Evolutionary conservation across 2,888 invertebrate species (phyloP), one percentile per base, ranked within the genome.

Genomic region (Pterobdella sp.): DNA sequence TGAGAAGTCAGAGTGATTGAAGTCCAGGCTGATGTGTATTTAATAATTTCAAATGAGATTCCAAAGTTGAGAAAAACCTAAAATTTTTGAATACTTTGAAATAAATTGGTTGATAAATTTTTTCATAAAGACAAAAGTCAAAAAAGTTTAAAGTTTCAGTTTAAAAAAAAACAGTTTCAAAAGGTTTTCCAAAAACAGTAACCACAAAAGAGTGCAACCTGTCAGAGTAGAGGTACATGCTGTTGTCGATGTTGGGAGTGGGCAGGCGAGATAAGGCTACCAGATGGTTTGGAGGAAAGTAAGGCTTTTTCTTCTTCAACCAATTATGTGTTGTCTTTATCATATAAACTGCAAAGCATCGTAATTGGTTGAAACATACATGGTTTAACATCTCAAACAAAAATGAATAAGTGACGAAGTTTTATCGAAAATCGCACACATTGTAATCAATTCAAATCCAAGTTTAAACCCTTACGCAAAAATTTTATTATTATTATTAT

Each of bases 1-100:
- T 1, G 90, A 89, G 76, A 92, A 87, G 77, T 92, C 91, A 18
- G 89, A 89, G 80, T 91, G 90, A 18, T 89, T 88, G 68, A 68
- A 37, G 2, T 31, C 29, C 31, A 68, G 68, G 26, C 68, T 68
- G n/a, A 90, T 87, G n/a, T n/a, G n/a, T n/a, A n/a, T n/a, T n/a
- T n/a, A n/a, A n/a, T n/a, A n/a, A n/a, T n/a, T n/a, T n/a, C n/a
- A n/a, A n/a, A n/a, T n/a, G n/a, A n/a, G n/a, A n/a, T n/a, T n/a
- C 52, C 82, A 76, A 72, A 22, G 49, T 7, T 42, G 49, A 22
- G 49, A 83, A 67, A 4, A 14, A 32, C 26, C n/a, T 67, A 10
- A 10, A 14, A 34, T n/a, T 67, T 31, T 34, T 67, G 4, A 10
- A 22, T 10, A 10, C 34, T 64, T 22, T n/a, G 14, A 64, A 18